Evolutionary conservation across 2,797 vertebrate species (phyloP).

Genomic region (Epinephelus coioides): DNA sequence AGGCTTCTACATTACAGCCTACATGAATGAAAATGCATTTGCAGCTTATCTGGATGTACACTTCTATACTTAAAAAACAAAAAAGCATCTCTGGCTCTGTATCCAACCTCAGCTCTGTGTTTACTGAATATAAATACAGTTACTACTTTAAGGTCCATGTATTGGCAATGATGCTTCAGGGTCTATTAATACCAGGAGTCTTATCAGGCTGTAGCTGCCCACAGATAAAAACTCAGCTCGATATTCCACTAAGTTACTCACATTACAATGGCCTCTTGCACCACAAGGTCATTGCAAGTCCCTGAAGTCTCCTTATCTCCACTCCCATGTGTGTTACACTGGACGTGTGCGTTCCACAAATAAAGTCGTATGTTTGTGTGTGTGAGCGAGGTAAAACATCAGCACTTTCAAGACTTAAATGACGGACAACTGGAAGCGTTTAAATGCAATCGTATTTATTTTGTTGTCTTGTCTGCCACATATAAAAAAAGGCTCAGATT

Average conservation of each 20-base stretch:
- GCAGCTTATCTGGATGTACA: constrained; percentile 71
- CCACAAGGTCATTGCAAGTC: constrained; percentile 79
- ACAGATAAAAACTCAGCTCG: constrained; percentile 73
- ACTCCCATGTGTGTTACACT: constrained; percentile 57
- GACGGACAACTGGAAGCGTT: constrained; percentile 33
- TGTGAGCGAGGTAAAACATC: constrained; percentile 33
- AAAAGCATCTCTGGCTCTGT: constrained; percentile 35
- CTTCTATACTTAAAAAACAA: constrained; percentile 61
- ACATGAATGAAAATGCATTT: constrained; percentile 79
- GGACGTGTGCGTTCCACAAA: constrained; percentile 47
- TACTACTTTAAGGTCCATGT: constrained; percentile 60
- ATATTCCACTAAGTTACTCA: constrained; percentile 74
- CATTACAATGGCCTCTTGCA: constrained; percentile 75
- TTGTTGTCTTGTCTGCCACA: constrained; percentile 60
- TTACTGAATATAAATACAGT: constrained; percentile 56
- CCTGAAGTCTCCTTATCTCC: constrained; percentile 71
- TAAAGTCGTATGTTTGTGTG: constrained; percentile 27
- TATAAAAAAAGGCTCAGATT: constrained; percentile 82
- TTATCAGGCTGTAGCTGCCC: constrained; percentile 66
- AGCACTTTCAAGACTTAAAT: constrained; percentile 49
- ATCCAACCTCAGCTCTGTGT: constrained; percentile 16
- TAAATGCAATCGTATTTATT: constrained; percentile 81
- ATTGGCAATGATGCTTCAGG: constrained; percentile 55
- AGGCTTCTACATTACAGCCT: constrained; percentile 66
- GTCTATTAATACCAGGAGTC: constrained; percentile 73